Percentiles rank a stretch among this genome's conserved stretches.
Conservation (phyloP, 2,113 vertebrate species). For the Hemicordylus capensis region DNA sequence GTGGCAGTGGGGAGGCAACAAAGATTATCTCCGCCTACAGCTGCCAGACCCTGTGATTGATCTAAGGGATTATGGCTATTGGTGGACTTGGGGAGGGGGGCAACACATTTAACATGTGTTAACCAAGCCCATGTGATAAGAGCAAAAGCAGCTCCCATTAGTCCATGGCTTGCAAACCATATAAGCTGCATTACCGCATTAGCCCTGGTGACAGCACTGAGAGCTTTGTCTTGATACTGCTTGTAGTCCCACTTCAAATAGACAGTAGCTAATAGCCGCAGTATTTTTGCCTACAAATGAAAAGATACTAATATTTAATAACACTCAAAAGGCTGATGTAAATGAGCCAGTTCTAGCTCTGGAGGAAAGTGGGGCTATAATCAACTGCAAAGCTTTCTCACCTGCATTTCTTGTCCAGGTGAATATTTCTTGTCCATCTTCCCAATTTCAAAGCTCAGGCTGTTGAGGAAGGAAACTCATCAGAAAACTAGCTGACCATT, state of each 20-base stretch:
- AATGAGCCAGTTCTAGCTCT: neutral
- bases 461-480: constrained; percentile 56
- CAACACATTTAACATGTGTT: neutral
- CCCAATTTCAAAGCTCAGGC: constrained; percentile 91
- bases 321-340: neutral
- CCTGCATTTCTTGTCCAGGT: constrained; percentile 80
- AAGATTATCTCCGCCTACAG: too few species aligned
- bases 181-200: constrained; percentile 81
- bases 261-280: constrained; percentile 85
- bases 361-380: neutral
- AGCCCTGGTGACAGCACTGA: constrained; percentile 82
- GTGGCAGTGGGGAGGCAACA: too few species aligned
- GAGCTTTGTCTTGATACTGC: constrained; percentile 81
- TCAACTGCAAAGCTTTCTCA: constrained; percentile 64
- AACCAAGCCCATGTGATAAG: neutral
- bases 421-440: constrained; percentile 79
- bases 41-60: too few species aligned
- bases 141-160: neutral
- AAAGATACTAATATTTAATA: constrained; percentile 27
- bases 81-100: too few species aligned
- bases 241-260: constrained; percentile 86
- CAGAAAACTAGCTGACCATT: constrained; percentile 11
- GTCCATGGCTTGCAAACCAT: neutral
- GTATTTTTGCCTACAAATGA: constrained; percentile 82
- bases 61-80: too few species aligned